Evolutionary conservation across 2,888 invertebrate species (phyloP).

Genomic region (Ochlodes sylvanus): DNA sequence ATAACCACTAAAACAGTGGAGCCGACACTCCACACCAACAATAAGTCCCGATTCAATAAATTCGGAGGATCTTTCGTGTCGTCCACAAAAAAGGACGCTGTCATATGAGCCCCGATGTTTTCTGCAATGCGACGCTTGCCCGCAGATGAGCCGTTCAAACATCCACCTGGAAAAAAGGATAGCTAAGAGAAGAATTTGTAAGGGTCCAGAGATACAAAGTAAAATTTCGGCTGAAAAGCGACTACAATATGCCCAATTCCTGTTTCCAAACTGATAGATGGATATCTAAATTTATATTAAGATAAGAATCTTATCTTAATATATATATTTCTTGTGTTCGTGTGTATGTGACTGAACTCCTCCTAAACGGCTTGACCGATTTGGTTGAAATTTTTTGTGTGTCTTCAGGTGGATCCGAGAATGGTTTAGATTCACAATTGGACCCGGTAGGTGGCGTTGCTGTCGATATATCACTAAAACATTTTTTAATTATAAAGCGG

Average conservation of each 20-base stretch:
- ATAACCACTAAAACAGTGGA: conserved; percentile 57
- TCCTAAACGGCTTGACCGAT: too few relatives aligned
- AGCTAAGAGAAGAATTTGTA: background rate
- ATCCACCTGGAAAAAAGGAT: conserved; percentile 84
- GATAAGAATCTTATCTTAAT: too few relatives aligned
- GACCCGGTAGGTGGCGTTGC: too few relatives aligned
- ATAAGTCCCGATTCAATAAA: conserved; percentile 60
- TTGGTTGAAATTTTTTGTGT: too few relatives aligned
- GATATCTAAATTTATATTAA: too few relatives aligned
- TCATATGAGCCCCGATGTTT: conserved; percentile 67
- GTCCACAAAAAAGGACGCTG: conserved; percentile 70
- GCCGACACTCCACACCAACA: conserved; percentile 60
- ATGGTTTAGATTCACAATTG: too few relatives aligned
- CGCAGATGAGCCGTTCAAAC: conserved; percentile 89
- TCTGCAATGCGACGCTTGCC: conserved; percentile 89
- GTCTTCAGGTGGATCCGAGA: too few relatives aligned
- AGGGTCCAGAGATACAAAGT: background rate
- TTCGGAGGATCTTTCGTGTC: conserved; percentile 59
- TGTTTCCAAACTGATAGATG: background rate
- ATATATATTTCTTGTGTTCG: too few relatives aligned
- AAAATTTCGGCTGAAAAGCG: background rate
- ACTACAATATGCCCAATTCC: background rate
- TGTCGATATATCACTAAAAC: too few relatives aligned
- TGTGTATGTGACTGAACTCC: too few relatives aligned
- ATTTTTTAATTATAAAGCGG: too few relatives aligned